These are phyloP conservation scores for Oryzias melastigma DNA, from an alignment of 2,113 vertebrate species.

Conservation along the genomic window DNA sequence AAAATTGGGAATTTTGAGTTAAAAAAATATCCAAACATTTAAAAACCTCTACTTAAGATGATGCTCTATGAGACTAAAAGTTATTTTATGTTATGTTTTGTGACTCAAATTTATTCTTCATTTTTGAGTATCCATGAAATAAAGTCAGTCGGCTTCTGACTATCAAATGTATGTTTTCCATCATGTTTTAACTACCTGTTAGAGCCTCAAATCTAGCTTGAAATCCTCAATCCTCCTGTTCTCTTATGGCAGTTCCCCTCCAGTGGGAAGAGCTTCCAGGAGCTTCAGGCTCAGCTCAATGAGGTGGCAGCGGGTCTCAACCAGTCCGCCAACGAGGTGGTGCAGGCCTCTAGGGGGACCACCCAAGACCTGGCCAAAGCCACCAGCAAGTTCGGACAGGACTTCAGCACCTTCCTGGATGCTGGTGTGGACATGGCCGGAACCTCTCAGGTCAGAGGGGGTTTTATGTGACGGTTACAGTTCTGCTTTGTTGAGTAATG, in stretches of 20 bases:
- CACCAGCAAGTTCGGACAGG: slow-evolving; percentile 92
- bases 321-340: slow-evolving; percentile 94
- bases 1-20: too few species aligned
- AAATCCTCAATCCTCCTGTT: background rate
- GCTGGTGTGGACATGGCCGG: slow-evolving; percentile 97
- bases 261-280: slow-evolving; percentile 93
- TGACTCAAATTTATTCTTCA: too few species aligned
- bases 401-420: slow-evolving; percentile 92
- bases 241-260: slow-evolving; percentile 83
- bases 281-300: slow-evolving; percentile 90
- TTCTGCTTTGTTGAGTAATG: background rate
- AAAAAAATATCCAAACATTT: too few species aligned
- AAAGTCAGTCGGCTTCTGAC: too few species aligned
- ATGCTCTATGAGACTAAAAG: too few species aligned
- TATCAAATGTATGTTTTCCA: too few species aligned
- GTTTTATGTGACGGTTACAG: too few species aligned
- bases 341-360: slow-evolving; percentile 91
- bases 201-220: too few species aligned
- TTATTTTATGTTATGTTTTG: too few species aligned
- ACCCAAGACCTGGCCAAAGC: slow-evolving; percentile 90
- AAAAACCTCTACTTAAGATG: too few species aligned
- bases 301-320: slow-evolving; percentile 89
- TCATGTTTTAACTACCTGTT: too few species aligned
- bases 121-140: too few species aligned
- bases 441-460: slow-evolving; percentile 83